Conservation (phyloP, 2,797 vertebrate species). For the Sebastes nivosus region DNA sequence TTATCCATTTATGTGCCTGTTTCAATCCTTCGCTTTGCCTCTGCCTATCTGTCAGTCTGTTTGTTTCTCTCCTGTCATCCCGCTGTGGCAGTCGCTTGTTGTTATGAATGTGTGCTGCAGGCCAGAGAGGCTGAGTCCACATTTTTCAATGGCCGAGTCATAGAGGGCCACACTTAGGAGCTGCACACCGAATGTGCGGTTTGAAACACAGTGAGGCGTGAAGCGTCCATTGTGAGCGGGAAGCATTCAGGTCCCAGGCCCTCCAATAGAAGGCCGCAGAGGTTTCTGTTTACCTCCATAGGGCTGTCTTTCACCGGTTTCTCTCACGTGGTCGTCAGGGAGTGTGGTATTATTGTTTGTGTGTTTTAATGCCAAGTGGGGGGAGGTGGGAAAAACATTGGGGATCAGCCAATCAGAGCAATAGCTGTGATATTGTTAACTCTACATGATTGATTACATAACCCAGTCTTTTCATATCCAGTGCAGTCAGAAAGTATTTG, state of each 20-base stretch:
- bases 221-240: constrained; percentile 70
- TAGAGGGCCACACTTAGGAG: constrained; percentile 61
- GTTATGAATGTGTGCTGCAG: constrained; percentile 54
- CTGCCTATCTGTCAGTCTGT: constrained; percentile 14
- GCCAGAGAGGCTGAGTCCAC: constrained; percentile 73
- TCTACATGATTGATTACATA: constrained; percentile 7
- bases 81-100: constrained; percentile 21
- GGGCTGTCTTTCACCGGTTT: constrained; percentile 47
- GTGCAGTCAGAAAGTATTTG: neutral
- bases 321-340: constrained; percentile 40
- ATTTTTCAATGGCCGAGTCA: constrained; percentile 67
- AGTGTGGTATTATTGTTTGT: constrained; percentile 44
- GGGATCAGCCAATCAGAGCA: constrained; percentile 9
- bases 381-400: constrained; percentile 23
- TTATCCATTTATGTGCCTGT: constrained; percentile 34
- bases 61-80: constrained; percentile 22
- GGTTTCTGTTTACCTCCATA: constrained; percentile 69
- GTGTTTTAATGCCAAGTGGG: constrained; percentile 38
- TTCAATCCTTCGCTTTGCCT: constrained; percentile 16
- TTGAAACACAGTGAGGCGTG: constrained; percentile 73
- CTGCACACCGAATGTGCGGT: constrained; percentile 59
- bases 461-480: neutral
- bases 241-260: constrained; percentile 57
- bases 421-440: constrained; percentile 10
- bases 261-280: constrained; percentile 65